Evolutionary conservation across 1,140 invertebrate species (phyloP).

Genomic region (Chironomus striatipennis): DNA sequence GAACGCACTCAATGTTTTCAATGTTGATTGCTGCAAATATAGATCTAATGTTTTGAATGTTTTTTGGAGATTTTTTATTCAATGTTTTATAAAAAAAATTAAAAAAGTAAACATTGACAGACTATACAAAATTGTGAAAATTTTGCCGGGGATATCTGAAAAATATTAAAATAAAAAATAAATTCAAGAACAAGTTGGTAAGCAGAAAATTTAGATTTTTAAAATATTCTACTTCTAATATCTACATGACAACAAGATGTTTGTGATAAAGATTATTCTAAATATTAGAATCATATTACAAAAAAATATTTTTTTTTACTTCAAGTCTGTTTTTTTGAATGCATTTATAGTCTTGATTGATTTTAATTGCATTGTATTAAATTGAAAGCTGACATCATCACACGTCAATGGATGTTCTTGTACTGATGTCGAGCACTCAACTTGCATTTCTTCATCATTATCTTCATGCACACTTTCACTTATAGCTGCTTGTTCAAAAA

Average conservation of each 20-base stretch:
- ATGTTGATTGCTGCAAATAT: not conserved
- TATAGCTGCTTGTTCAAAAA: not conserved
- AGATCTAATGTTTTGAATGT: not conserved
- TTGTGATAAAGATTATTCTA: too few relatives aligned
- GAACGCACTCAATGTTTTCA: not conserved
- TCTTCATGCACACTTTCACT: constrained; percentile 28
- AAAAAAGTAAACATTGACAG: too few relatives aligned
- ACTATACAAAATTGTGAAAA: too few relatives aligned
- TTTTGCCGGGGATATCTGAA: too few relatives aligned
- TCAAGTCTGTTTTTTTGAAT: constrained; percentile 29
- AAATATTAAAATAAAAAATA: too few relatives aligned
- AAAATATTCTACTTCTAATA: too few relatives aligned
- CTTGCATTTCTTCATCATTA: constrained; percentile 28
- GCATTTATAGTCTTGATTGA: constrained; percentile 33
- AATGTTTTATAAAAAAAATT: not conserved
- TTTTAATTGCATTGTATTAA: constrained; percentile 41
- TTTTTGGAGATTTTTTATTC: not conserved
- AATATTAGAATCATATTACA: too few relatives aligned
- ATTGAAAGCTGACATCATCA: constrained; percentile 42
- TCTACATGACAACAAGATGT: too few relatives aligned
- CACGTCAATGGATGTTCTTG: constrained; percentile 37
- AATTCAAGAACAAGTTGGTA: too few relatives aligned
- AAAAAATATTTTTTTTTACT: not conserved
- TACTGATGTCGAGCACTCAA: too few relatives aligned
- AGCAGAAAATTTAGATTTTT: too few relatives aligned